Evolutionary conservation across 2,888 invertebrate species (phyloP), one percentile per base, ranked within the genome.

Genomic region (Apodemia zela): DNA sequence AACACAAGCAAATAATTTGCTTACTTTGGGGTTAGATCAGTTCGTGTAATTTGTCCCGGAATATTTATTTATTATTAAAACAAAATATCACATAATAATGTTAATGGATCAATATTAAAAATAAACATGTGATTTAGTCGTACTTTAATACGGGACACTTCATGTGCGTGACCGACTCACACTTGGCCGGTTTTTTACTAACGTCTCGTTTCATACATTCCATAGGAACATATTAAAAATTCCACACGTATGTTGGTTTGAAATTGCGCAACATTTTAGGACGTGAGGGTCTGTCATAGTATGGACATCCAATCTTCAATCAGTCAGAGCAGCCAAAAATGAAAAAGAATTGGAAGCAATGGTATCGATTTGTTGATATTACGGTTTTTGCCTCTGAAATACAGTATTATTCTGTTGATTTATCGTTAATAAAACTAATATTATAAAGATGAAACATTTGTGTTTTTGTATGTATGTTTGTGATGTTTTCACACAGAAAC

Each of bases 201-300:
- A 17, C 47, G 17, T 47, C 47, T 47, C 47, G 17, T 47, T 47
- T 47, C 47, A 47, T 17, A 17, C 7, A 47, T 47, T 47, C 47
- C n/a, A 47, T 17, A 42, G 47, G 51, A 51, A 51, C 18, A 51
- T 51, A 51, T 51, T 51, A 21, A 51, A 51, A 51, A 51, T 51
- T 51, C 51, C 51, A 51, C 51, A 51, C 21, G 51, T 51, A 21
- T 21, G 51, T 51, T 51, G 51, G 21, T 51, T 51, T 21, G 21
- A 51, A 51, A 51, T 51, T 51, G 51, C 51, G 18, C 11, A 47
- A 47, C 47, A 47, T 47, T 51, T 51, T 51, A 17, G 49, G 17
- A 49, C 49, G 51, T 21, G 51, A 51, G 51, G 51, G 51, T 21
- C 21, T 21, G 21, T 18, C 51, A 51, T 21, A 51, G 51, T 21